Evolutionary conservation across 2,888 invertebrate genomes (phyloP).

Genomic region (Catocala fraxini): DNA sequence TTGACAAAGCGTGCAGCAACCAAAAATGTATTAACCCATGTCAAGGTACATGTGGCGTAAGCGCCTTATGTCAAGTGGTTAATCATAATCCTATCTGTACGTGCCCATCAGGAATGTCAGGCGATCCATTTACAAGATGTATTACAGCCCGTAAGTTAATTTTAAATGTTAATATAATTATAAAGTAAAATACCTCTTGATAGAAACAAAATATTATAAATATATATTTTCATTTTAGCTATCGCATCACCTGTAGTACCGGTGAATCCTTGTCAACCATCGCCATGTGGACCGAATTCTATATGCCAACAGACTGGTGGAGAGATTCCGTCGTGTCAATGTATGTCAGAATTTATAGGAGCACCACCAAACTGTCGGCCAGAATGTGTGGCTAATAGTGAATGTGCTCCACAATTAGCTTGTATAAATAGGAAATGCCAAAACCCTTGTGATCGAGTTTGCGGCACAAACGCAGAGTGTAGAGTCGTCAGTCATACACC

Average conservation of each 20-base stretch:
- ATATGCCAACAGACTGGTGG: conserved; percentile 88
- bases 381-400: conserved; percentile 91
- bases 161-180: neutral
- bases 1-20: conserved; percentile 90
- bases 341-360: conserved; percentile 90
- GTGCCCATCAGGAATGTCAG: conserved; percentile 89
- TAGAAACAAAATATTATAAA: neutral
- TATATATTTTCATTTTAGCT: conserved; percentile 56
- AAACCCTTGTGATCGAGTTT: conserved; percentile 92
- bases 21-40: conserved; percentile 92
- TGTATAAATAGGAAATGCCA: conserved; percentile 93
- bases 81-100: conserved; percentile 92
- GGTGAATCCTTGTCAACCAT: conserved; percentile 90
- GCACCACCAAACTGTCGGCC: conserved; percentile 91
- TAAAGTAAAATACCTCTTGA: neutral
- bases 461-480: conserved; percentile 92
- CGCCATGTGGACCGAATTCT: conserved; percentile 92
- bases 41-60: conserved; percentile 92
- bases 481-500: conserved; percentile 92
- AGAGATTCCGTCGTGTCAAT: conserved; percentile 90
- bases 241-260: conserved; percentile 64
- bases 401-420: conserved; percentile 90
- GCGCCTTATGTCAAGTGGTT: conserved; percentile 91
- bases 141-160: conserved; percentile 79
- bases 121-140: conserved; percentile 90